These are phyloP conservation scores for Pteropus rufus DNA, from an alignment of 2,797 vertebrate species.

Conservation along the genomic window DNA sequence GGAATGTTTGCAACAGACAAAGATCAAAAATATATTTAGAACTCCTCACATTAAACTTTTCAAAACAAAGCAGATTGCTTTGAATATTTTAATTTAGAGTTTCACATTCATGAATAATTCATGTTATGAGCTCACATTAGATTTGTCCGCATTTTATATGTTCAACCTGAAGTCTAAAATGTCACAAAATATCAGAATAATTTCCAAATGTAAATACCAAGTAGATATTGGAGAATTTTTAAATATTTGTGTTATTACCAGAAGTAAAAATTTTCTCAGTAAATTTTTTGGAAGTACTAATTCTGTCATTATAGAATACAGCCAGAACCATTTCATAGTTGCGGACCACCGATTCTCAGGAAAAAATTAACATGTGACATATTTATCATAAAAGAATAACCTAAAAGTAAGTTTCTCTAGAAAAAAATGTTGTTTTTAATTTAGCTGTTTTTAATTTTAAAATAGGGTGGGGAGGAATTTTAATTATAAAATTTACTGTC, in stretches of 20 bases:
- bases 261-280: conserved; percentile 26
- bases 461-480: neutral
- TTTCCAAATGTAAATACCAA: conserved; percentile 29
- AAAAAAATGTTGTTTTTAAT: neutral
- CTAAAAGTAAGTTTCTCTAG: neutral
- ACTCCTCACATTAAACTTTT: neutral
- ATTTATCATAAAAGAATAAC: neutral
- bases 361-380: neutral
- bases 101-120: conserved; percentile 27
- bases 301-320: neutral
- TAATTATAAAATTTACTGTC: neutral
- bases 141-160: neutral
- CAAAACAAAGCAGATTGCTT: neutral
- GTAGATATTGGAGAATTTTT: neutral
- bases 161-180: neutral
- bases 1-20: neutral
- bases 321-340: neutral
- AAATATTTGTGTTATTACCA: conserved; percentile 26
- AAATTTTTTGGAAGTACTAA: neutral
- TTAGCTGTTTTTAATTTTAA: conserved; percentile 30
- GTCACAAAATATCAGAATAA: neutral
- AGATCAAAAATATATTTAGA: neutral
- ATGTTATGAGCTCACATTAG: neutral
- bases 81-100: conserved; percentile 2
- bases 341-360: neutral